A percentile compares a stretch with the other conserved stretches of the same genome.
These are phyloP conservation scores for Cataglyphis albicans DNA, from an alignment of 2,888 invertebrate genomes.

Conservation along the genomic window DNA sequence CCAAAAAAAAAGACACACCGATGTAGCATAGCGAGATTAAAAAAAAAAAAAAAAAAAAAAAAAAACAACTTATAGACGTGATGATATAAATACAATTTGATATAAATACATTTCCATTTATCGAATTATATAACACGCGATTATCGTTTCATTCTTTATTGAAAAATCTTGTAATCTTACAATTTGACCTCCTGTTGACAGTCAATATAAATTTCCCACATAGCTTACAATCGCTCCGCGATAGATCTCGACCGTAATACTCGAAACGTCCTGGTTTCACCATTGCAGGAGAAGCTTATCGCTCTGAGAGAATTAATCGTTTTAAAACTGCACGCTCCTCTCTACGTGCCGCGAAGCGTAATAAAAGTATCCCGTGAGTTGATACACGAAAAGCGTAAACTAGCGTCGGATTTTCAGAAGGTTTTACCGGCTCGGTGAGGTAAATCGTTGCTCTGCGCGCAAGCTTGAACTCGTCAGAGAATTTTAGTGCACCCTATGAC, in stretches of 20 bases:
- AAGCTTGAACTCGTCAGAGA: conserved; percentile 47
- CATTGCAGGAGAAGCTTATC: conserved; percentile 23
- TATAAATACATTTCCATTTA: not conserved
- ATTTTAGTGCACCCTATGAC: conserved; percentile 54
- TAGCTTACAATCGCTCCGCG: not conserved
- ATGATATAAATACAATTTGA: not conserved
- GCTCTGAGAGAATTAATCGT: conserved; percentile 53
- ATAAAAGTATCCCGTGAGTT: conserved; percentile 54
- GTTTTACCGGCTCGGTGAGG: conserved; percentile 39
- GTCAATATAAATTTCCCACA: conserved; percentile 30
- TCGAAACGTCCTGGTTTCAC: conserved; percentile 5
- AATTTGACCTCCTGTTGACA: not conserved
- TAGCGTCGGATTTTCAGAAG: conserved; percentile 48
- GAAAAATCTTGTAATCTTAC: not conserved
- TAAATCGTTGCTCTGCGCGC: conserved; percentile 48
- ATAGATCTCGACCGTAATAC: conserved; percentile 29
- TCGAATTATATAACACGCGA: not conserved
- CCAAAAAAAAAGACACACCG: not conserved
- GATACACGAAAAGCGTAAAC: conserved; percentile 51
- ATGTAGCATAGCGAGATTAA: not conserved
- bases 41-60: not conserved
- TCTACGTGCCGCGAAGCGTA: conserved; percentile 50
- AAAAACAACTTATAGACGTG: not conserved
- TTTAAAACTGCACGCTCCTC: conserved; percentile 44
- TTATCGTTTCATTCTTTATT: not conserved